phyloP scores from a whole-genome alignment of 2,113 vertebrate species.

The Nanger granti region DNA sequence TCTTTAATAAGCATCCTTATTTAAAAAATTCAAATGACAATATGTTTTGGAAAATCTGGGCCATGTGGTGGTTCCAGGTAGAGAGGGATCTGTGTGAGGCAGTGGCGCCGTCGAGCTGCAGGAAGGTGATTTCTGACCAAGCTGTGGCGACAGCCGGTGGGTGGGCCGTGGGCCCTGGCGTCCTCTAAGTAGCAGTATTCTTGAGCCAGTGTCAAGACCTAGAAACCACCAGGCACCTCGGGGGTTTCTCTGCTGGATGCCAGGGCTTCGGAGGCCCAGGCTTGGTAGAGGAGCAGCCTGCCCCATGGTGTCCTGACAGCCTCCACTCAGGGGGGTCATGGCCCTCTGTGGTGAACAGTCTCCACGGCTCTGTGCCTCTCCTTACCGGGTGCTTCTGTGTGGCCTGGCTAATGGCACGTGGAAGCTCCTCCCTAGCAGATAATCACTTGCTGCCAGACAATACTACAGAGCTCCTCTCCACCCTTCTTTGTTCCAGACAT shows the following conservation, averaged over 20 bases:
- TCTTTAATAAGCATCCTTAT: slow-evolving; percentile 40
- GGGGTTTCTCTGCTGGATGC: not conserved
- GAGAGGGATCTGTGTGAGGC: not conserved
- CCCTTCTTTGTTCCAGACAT: slow-evolving; percentile 59
- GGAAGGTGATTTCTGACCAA: not conserved
- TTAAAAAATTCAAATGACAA: not conserved
- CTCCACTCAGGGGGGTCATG: not conserved
- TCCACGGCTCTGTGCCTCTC: not conserved
- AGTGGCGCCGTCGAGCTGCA: not conserved
- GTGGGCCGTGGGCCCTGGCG: not conserved
- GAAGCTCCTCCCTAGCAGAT: slow-evolving; percentile 64
- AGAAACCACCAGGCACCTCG: not conserved
- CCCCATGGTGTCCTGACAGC: not conserved
- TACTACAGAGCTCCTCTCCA: slow-evolving; percentile 58
- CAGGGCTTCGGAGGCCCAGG: not conserved
- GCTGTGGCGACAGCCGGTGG: not conserved
- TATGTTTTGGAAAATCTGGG: not conserved
- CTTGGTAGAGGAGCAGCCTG: not conserved
- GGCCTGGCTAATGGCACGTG: slow-evolving; percentile 59
- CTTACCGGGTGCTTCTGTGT: slow-evolving; percentile 38
- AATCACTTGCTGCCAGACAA: slow-evolving; percentile 73
- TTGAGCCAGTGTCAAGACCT: not conserved
- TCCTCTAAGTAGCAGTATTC: not conserved
- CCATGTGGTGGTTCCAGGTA: not conserved
- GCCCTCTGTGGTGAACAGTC: not conserved